phyloP scores from a whole-genome alignment of 2,113 vertebrate species.

The Otolemur garnettii region DNA sequence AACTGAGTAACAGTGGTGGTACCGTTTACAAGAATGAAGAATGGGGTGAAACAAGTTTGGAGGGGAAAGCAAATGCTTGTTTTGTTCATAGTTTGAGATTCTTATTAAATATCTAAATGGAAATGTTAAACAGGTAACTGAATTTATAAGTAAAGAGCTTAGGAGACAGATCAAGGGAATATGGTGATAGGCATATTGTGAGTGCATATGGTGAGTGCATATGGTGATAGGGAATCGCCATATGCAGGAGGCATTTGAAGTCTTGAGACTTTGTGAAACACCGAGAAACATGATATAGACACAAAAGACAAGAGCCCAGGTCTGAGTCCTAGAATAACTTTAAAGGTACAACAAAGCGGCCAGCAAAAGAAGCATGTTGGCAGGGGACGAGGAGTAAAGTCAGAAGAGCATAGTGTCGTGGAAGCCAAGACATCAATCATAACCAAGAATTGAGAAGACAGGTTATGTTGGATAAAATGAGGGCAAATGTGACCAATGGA shows the following conservation, averaged over 20 bases:
- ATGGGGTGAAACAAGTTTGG: not conserved
- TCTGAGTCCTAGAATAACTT: not conserved
- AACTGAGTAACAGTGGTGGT: not conserved
- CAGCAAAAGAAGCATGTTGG: not conserved
- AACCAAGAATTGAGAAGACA: not conserved
- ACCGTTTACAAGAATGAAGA: not conserved
- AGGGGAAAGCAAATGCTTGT: not conserved
- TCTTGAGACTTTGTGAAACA: not conserved
- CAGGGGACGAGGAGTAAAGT: not conserved
- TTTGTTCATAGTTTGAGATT: not conserved
- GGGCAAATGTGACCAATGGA: not conserved
- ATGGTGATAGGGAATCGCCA: not conserved
- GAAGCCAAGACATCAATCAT: not conserved
- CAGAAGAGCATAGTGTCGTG: no score
- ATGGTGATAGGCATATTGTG: no score
- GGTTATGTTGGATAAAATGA: not conserved
- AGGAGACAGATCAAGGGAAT: not conserved
- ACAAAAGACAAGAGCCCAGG: not conserved
- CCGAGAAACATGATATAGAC: not conserved
- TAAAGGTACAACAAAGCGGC: not conserved
- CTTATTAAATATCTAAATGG: not conserved
- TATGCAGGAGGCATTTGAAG: not conserved
- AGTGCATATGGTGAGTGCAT: no score
- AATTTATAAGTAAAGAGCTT: not conserved
- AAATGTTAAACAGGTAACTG: not conserved